Evolutionary conservation across 2,113 vertebrate genomes (phyloP).

Genomic region (Halcyon senegalensis): DNA sequence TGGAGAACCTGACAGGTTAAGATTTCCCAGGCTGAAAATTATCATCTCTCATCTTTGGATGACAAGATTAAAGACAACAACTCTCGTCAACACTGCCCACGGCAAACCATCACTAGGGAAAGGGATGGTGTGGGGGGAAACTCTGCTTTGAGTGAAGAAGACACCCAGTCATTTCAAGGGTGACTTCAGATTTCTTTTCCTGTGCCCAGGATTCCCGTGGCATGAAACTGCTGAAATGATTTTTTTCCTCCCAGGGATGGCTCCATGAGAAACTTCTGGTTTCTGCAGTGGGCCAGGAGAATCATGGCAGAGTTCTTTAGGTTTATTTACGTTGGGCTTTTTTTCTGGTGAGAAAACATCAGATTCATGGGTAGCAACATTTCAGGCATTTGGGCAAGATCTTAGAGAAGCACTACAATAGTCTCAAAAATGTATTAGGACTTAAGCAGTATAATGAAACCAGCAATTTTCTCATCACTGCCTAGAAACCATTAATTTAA

Average conservation of each 20-base stretch:
- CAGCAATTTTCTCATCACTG: conserved; percentile 23
- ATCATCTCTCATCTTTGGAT: background rate
- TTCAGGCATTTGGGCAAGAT: background rate
- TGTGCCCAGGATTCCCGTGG: background rate
- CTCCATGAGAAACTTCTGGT: background rate
- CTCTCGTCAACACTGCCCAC: background rate
- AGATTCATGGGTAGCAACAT: background rate
- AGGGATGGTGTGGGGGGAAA: background rate
- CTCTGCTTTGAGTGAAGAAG: background rate
- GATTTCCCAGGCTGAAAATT: background rate
- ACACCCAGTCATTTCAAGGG: background rate
- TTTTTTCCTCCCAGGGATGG: background rate
- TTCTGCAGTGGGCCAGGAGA: background rate
- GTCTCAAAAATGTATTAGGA: background rate
- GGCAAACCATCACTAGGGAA: background rate
- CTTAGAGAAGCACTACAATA: background rate
- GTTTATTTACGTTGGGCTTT: background rate
- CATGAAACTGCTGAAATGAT: background rate
- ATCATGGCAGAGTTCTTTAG: background rate
- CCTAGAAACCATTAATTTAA: conserved; percentile 38
- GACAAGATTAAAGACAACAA: background rate
- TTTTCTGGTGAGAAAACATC: background rate
- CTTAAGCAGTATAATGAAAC: background rate
- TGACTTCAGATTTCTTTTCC: background rate
- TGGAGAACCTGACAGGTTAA: background rate